Evolutionary conservation across 2,888 invertebrate species (phyloP).

Genomic region (Watsonalla cultraria): DNA sequence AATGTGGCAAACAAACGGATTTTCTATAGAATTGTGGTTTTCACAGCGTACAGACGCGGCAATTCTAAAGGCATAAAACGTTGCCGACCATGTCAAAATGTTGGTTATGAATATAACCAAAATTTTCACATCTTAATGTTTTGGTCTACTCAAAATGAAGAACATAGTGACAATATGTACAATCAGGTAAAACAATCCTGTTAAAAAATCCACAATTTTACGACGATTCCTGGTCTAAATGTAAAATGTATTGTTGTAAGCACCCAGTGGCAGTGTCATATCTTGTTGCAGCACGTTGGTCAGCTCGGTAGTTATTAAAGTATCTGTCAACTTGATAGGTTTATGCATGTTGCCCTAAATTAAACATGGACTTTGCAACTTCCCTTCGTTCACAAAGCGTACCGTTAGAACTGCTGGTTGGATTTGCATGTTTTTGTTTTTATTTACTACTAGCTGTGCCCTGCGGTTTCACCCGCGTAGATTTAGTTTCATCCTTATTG

Average conservation of each 20-base stretch:
- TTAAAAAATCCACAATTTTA: not conserved
- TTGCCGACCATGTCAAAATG: too few species aligned
- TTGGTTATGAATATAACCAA: too few species aligned
- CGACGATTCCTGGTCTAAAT: not conserved
- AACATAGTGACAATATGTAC: too few species aligned
- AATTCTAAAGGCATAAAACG: too few species aligned
- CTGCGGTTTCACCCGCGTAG: too few species aligned
- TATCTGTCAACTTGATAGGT: conserved; percentile 23
- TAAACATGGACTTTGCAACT: conserved; percentile 11
- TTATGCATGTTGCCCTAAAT: conserved; percentile 15
- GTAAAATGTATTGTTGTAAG: not conserved
- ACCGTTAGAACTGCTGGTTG: not conserved
- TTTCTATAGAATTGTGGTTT: too few species aligned
- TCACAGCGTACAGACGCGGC: too few species aligned
- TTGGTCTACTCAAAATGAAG: too few species aligned
- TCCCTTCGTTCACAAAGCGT: conserved; percentile 8
- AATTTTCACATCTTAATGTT: too few species aligned
- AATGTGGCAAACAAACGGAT: too few species aligned
- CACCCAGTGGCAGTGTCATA: conserved; percentile 21
- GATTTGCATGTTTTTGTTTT: conserved; percentile 3
- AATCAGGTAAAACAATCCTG: too few species aligned
- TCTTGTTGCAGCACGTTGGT: conserved; percentile 19
- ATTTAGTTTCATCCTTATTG: too few species aligned
- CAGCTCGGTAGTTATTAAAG: conserved; percentile 20
- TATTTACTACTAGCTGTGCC: not conserved